Conservation (phyloP, 2,113 vertebrate species). For the Argyrosomus japonicus region DNA sequence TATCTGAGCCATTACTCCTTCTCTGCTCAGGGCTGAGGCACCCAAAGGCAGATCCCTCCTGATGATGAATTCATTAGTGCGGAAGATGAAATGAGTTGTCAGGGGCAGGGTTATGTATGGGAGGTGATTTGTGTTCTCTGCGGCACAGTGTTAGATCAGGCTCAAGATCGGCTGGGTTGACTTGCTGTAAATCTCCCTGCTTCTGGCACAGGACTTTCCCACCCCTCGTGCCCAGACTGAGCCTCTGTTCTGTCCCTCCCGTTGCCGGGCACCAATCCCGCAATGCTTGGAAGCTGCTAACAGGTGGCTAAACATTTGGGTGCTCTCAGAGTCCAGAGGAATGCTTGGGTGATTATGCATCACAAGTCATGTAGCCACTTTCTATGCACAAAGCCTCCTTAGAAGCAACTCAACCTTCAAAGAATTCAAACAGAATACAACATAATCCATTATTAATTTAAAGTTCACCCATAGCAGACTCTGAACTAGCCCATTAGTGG, state of each 20-base stretch:
- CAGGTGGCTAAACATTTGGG: constrained; percentile 80
- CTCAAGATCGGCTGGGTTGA: constrained; percentile 42
- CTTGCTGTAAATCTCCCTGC: constrained; percentile 67
- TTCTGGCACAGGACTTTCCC: constrained; percentile 63
- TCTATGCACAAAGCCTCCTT: constrained; percentile 23
- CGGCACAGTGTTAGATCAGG: constrained; percentile 57
- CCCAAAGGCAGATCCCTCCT: constrained; percentile 63
- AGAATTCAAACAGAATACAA: constrained; percentile 53
- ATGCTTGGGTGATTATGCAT: constrained; percentile 54
- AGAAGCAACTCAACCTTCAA: constrained; percentile 36
- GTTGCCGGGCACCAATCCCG: constrained; percentile 43
- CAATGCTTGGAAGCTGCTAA: constrained; percentile 69
- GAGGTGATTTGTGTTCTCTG: constrained; percentile 78
- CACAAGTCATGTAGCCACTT: constrained; percentile 42
- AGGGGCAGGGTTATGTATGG: constrained; percentile 70
- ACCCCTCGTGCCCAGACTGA: constrained; percentile 58
- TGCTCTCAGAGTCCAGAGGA: constrained; percentile 61
- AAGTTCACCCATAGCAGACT: constrained; percentile 29
- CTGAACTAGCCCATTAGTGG: constrained; percentile 42
- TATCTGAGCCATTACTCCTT: constrained; percentile 71
- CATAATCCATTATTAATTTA: constrained; percentile 64
- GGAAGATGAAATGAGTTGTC: constrained; percentile 81
- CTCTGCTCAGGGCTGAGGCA: constrained; percentile 60
- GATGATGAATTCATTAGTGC: constrained; percentile 79
- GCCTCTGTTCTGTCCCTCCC: constrained; percentile 46